Percentiles rank a stretch among this genome's conserved stretches.
Conservation (phyloP, 2,888 invertebrate species). For the Papilio protenor region DNA sequence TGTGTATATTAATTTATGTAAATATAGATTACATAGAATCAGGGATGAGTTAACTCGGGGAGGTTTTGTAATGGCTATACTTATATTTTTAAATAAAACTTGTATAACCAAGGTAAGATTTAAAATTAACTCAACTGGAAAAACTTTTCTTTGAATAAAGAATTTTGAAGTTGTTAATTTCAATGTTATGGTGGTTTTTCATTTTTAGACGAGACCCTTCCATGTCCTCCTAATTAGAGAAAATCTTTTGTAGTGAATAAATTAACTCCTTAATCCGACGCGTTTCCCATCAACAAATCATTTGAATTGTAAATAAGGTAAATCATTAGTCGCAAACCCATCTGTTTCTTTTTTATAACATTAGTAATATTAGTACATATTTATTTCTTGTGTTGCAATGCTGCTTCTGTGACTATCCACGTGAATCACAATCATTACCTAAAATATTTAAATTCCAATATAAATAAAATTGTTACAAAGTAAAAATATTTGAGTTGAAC, state of each 20-base stretch:
- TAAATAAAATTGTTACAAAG: neutral
- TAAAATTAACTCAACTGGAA: neutral
- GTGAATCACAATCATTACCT: neutral
- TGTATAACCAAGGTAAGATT: neutral
- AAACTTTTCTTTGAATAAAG: neutral
- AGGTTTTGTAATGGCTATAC: neutral
- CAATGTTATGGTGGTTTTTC: slow-evolving; percentile 10
- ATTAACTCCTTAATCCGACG: slow-evolving; percentile 68
- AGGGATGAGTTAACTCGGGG: neutral
- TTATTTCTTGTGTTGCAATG: neutral
- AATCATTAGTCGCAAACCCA: slow-evolving; percentile 58
- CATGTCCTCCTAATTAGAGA: slow-evolving; percentile 59
- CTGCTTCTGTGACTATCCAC: no score
- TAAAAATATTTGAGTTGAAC: neutral
- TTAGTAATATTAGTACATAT: neutral
- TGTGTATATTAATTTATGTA: slow-evolving; percentile 21
- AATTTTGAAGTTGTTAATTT: neutral
- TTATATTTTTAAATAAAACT: neutral
- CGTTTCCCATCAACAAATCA: slow-evolving; percentile 66
- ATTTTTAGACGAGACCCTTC: slow-evolving; percentile 33
- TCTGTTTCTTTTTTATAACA: neutral
- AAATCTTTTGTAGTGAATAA: slow-evolving; percentile 68
- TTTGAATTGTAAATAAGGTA: slow-evolving; percentile 74
- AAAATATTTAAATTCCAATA: neutral
- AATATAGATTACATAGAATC: neutral